Conservation (phyloP, 2,113 vertebrate species). For the Jaculus jaculus region DNA sequence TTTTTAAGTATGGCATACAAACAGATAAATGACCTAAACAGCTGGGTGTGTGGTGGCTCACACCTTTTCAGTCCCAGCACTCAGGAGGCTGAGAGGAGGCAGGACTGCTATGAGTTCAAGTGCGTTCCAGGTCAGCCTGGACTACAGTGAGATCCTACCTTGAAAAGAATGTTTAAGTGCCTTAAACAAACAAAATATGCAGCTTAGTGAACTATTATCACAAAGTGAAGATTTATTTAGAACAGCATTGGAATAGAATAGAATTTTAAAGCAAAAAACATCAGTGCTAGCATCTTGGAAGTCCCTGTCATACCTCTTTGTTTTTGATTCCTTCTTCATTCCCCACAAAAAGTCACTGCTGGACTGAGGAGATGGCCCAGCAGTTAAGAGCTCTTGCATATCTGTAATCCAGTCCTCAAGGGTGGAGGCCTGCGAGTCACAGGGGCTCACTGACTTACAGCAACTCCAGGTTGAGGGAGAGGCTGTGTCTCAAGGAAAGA, state of each 20-base stretch:
- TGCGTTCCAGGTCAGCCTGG: too few relatives aligned
- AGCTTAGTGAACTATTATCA: not conserved
- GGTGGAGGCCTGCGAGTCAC: too few relatives aligned
- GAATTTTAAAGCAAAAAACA: not conserved
- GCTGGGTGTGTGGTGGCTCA: too few relatives aligned
- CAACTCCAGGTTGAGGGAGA: too few relatives aligned
- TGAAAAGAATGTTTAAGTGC: not conserved
- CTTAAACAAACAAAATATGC: conserved; percentile 13
- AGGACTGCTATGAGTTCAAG: too few relatives aligned
- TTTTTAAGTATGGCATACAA: not conserved
- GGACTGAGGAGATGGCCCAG: not conserved
- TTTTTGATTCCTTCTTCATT: not conserved
- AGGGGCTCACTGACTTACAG: too few relatives aligned
- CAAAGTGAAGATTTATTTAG: not conserved
- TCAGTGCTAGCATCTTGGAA: not conserved
- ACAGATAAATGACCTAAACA: not conserved
- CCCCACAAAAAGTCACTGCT: not conserved
- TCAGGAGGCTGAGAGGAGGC: too few relatives aligned
- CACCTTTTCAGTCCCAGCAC: too few relatives aligned
- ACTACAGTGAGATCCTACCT: too few relatives aligned
- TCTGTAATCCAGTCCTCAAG: not conserved
- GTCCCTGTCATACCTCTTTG: not conserved
- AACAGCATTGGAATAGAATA: not conserved
- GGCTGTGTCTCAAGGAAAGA: too few relatives aligned
- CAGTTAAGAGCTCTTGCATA: not conserved